Base-by-base conservation (phyloP, 2,888 invertebrate genomes). In the Drosophila hamatofila region DNA sequence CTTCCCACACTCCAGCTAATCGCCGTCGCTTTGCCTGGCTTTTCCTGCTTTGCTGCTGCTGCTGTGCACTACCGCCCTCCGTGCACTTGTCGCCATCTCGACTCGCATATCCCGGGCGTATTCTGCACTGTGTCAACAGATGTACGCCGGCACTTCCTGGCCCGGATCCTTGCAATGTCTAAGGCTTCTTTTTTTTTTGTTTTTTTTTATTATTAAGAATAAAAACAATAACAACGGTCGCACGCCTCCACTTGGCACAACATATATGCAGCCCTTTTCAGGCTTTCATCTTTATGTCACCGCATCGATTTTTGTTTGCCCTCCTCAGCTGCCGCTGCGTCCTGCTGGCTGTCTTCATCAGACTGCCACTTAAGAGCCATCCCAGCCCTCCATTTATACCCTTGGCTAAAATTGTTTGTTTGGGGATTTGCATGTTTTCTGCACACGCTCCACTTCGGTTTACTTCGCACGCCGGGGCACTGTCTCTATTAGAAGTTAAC, bases 391-490 rank as follows among this genome's bases (percentile, higher is more conserved):
- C 58, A 33, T 54, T 72, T 78, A 75, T 81, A 78, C 79, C 82
- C 81, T 68, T 74, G 74, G 89, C 83, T 81, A 81, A 89, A 89
- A 85, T 85, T 87, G 88, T 87, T 87, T 87, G 85, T 77, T 88
- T 89, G 76, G 80, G 90, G 87, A 87, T 87, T 87, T 89, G 87
- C 90, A 87, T 87, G 86, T 69, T 88, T 83, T 85, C 81, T 72
- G 69, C 86, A 80, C 86, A 83, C 75, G 72, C 71, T 58, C 51
- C 56, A 23, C 58, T 27, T 39, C 37, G 46, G 18, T 4, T 58
- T 14, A 4, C n/a, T 51, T 49, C 46, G 37, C 37, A 18, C 27
- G 27, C 52, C 57, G 25, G 44, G 39, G 42, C 69, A 64, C 58
- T 73, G 71, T 77, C 88, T 86, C 78, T 89, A 76, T 80, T 84